phyloP scores from a whole-genome alignment of 2,113 vertebrate species.

The Mionectes macconnelli region DNA sequence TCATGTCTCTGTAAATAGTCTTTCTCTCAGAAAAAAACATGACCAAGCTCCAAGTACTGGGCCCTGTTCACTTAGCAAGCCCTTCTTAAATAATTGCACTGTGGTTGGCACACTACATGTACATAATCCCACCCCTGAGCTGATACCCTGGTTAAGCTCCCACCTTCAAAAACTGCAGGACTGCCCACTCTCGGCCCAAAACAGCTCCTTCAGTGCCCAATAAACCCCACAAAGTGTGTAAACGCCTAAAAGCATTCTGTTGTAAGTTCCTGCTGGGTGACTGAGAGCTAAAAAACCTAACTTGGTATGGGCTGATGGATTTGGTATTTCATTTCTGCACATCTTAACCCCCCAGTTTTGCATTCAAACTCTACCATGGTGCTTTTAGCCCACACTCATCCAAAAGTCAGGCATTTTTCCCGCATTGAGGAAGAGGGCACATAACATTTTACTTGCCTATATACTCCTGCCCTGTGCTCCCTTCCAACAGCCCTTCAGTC shows the following conservation, averaged over 20 bases:
- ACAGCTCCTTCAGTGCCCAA: background rate
- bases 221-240: accelerated
- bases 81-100: background rate
- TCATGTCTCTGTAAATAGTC: background rate
- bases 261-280: background rate
- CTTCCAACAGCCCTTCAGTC: background rate
- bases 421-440: accelerated
- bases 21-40: background rate
- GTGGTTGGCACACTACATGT: accelerated
- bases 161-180: background rate
- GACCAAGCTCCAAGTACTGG: background rate
- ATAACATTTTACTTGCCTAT: background rate
- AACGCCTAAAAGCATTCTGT: background rate
- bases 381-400: background rate
- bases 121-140: background rate
- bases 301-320: accelerated
- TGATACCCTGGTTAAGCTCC: background rate
- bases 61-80: background rate
- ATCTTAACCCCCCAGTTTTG: background rate
- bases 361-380: background rate
- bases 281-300: background rate
- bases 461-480: background rate
- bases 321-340: background rate
- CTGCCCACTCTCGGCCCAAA: background rate
- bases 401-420: background rate